Percentiles rank a stretch among this genome's conserved stretches.
These are phyloP conservation scores for Philantomba maxwellii DNA, from an alignment of 2,113 vertebrate species.

Conservation along the genomic window DNA sequence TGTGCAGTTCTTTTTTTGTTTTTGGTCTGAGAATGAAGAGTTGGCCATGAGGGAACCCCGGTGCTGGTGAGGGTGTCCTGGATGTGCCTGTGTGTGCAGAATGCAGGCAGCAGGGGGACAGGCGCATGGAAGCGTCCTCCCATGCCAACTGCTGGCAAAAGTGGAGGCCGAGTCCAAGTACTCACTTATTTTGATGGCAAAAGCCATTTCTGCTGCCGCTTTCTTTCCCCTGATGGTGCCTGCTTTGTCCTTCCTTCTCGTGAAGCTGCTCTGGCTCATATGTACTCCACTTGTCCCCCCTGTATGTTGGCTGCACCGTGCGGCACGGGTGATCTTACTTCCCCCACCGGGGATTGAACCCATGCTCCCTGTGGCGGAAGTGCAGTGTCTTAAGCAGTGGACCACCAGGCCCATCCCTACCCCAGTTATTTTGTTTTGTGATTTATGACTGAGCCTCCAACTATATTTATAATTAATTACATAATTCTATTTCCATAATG, in stretches of 20 bases:
- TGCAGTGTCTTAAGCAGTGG: not conserved
- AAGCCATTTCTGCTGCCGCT: not conserved
- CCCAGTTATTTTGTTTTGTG: not conserved
- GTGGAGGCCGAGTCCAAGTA: not conserved
- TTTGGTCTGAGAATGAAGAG: not conserved
- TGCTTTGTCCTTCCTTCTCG: not conserved
- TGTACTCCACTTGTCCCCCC: not conserved
- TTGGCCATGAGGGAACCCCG: fast-evolving
- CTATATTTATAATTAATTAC: not conserved
- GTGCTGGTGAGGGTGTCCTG: not conserved
- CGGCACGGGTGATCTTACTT: not conserved
- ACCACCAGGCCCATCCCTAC: not conserved
- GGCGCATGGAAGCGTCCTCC: fast-evolving
- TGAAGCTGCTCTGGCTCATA: not conserved
- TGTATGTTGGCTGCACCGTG: not conserved
- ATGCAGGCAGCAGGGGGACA: fast-evolving
- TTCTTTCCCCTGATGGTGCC: not conserved
- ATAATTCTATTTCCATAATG: not conserved
- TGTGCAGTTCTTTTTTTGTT: not conserved
- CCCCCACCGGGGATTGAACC: not conserved
- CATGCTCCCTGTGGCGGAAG: not conserved
- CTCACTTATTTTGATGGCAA: not conserved
- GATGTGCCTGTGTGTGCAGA: fast-evolving
- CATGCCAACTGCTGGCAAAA: not conserved
- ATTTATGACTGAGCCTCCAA: not conserved